These are phyloP conservation scores for Lampropteryx suffumata DNA, from an alignment of 2,888 invertebrate genomes.

Conservation along the genomic window DNA sequence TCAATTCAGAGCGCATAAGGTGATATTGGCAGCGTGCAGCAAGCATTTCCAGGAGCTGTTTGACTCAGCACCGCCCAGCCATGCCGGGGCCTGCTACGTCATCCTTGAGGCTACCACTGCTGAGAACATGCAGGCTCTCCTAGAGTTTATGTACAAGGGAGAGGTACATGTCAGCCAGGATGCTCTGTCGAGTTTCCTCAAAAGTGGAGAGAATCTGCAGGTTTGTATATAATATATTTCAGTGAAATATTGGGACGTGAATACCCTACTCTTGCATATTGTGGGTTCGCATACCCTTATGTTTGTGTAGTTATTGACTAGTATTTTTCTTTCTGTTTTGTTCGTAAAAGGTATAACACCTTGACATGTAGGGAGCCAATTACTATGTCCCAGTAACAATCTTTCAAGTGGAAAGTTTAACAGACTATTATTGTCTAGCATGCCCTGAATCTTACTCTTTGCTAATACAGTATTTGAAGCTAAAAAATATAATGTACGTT, in stretches of 20 bases:
- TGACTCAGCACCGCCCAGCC: conserved; percentile 91
- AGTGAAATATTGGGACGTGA: too few relatives aligned
- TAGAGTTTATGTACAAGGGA: conserved; percentile 97
- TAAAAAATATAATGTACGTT: conserved; percentile 25
- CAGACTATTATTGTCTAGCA: too few relatives aligned
- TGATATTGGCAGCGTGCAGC: conserved; percentile 96
- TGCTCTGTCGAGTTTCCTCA: conserved; percentile 94
- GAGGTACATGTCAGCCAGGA: conserved; percentile 97
- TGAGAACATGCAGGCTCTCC: conserved; percentile 94
- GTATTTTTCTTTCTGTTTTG: too few relatives aligned
- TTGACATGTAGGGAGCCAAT: too few relatives aligned
- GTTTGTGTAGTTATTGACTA: too few relatives aligned
- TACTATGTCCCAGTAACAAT: too few relatives aligned
- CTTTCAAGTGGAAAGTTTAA: too few relatives aligned
- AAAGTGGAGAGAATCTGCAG: conserved; percentile 95
- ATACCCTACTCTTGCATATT: too few relatives aligned
- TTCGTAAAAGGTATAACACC: too few relatives aligned
- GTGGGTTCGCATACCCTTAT: too few relatives aligned
- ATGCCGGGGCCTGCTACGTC: conserved; percentile 91
- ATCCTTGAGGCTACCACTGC: conserved; percentile 95
- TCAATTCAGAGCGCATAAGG: conserved; percentile 95
- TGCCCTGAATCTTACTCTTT: too few relatives aligned
- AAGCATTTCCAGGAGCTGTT: conserved; percentile 96
- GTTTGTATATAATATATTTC: conserved; percentile 59
- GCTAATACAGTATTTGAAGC: too few relatives aligned